Evolutionary conservation across 2,888 invertebrate species (phyloP).

Genomic region (Ditula angustiorana): DNA sequence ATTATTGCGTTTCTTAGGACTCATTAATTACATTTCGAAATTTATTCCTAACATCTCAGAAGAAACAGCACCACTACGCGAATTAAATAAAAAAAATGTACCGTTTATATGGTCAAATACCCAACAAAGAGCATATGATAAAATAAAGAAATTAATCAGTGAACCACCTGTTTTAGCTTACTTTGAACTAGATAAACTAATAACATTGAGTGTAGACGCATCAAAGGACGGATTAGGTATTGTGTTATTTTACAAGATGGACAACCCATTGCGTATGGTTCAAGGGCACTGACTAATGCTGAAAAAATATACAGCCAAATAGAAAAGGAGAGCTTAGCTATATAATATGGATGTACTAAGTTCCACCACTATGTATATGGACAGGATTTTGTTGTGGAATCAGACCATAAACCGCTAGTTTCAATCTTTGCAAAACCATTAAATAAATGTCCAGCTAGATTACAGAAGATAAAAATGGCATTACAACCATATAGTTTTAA

Average conservation of each 20-base stretch:
- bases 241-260: conserved; percentile 6
- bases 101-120: not conserved
- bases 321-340: conserved; percentile 32
- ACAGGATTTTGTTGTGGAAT: conserved; percentile 1
- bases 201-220: conserved; percentile 8
- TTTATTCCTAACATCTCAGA: conserved; percentile 11
- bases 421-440: conserved; percentile 6
- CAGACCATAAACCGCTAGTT: conserved; percentile 14
- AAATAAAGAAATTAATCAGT: not conserved
- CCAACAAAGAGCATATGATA: conserved; percentile 4
- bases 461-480: not conserved
- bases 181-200: not conserved
- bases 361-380: conserved; percentile 38
- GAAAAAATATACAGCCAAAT: conserved; percentile 32
- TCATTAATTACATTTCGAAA: conserved; percentile 6
- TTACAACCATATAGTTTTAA: conserved; percentile 5
- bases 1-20: conserved; percentile 1
- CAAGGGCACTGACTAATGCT: conserved; percentile 1
- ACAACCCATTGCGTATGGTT: conserved; percentile 19
- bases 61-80: not conserved
- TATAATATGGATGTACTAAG: conserved; percentile 33
- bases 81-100: conserved; percentile 6
- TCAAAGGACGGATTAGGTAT: conserved; percentile 23
- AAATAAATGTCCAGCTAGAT: not conserved
- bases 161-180: not conserved